Percentiles rank a stretch among this genome's conserved stretches.
Evolutionary conservation across 2,797 vertebrate species (phyloP).

Genomic region (Sebastiscus albofasciatus): DNA sequence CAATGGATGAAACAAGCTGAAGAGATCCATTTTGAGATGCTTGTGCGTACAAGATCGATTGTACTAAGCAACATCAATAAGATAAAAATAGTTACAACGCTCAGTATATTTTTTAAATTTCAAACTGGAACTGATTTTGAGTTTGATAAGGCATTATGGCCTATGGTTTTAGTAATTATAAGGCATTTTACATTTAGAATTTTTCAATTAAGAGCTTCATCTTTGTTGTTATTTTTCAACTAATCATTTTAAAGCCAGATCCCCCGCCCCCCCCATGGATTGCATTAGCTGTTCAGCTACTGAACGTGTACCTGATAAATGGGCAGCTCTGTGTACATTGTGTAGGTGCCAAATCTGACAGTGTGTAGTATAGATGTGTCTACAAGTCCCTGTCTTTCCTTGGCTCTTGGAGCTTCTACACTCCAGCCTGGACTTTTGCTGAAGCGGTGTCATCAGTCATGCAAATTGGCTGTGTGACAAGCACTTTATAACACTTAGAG

Average conservation of each 20-base stretch:
- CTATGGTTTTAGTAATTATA: neutral
- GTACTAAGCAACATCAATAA: neutral
- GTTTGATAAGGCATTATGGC: neutral
- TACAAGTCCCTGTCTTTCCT: neutral
- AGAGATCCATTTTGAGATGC: neutral
- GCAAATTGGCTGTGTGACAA: constrained; percentile 78
- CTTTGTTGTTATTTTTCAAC: neutral
- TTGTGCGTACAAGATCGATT: neutral
- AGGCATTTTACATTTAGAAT: neutral
- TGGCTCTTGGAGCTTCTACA: constrained; percentile 31
- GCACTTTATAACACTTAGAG: constrained; percentile 78
- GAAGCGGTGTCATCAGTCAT: constrained; percentile 77
- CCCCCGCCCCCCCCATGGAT: neutral
- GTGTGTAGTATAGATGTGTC: neutral
- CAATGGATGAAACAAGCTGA: neutral
- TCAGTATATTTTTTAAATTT: neutral
- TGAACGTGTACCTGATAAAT: constrained; percentile 7
- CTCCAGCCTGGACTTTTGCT: constrained; percentile 44
- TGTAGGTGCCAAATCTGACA: constrained; percentile 2
- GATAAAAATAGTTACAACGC: neutral
- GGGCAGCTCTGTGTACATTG: neutral
- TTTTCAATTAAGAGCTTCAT: neutral
- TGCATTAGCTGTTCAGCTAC: neutral
- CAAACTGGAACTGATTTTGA: neutral
- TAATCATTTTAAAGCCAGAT: neutral